Conservation (phyloP, 1,140 invertebrate species). For the Venustaconcha ellipsiformis region DNA sequence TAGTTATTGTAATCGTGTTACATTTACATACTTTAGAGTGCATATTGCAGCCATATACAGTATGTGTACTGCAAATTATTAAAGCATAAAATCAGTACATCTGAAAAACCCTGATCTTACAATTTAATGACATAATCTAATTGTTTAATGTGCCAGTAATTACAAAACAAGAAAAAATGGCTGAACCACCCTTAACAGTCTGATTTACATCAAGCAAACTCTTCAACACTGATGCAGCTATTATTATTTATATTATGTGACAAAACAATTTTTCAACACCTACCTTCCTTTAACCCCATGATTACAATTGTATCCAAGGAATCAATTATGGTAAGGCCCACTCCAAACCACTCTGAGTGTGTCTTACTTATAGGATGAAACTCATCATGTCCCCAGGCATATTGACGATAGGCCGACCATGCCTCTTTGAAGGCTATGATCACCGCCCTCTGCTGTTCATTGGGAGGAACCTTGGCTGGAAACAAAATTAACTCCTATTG, state of each 20-base stretch:
- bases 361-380: constrained; percentile 83
- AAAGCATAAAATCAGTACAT: too few species aligned
- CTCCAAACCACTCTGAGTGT: constrained; percentile 63
- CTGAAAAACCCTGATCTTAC: too few species aligned
- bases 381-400: constrained; percentile 99
- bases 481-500: background rate
- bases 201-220: too few species aligned
- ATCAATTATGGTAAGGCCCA: constrained; percentile 90
- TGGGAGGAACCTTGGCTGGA: constrained; percentile 40
- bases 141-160: too few species aligned
- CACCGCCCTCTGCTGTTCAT: constrained; percentile 53
- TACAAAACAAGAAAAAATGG: too few species aligned
- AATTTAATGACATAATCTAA: too few species aligned
- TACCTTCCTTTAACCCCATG: constrained; percentile 89
- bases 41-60: too few species aligned
- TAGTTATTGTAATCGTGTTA: too few species aligned
- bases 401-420: constrained; percentile 95
- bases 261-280: background rate
- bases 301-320: constrained; percentile 96
- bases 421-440: constrained; percentile 72
- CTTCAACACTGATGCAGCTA: too few species aligned
- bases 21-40: too few species aligned
- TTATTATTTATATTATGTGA: background rate
- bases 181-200: too few species aligned
- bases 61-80: too few species aligned